These are phyloP conservation scores for Ylistrum balloti DNA, from an alignment of 1,140 invertebrate genomes.

Conservation along the genomic window DNA sequence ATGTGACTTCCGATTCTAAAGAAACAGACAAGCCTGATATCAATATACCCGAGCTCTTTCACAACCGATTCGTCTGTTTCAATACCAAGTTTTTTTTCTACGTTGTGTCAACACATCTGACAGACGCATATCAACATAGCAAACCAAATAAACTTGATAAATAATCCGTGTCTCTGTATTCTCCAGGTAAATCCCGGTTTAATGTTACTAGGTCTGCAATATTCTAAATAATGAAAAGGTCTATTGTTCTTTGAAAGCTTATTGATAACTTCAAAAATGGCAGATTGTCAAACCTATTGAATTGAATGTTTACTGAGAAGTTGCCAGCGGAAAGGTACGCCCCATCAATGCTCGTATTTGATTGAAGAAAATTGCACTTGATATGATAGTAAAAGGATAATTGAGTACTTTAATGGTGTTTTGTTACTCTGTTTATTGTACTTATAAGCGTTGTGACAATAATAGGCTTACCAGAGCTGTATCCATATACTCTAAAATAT, in stretches of 20 bases:
- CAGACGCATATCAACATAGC: neutral
- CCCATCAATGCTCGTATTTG: neutral
- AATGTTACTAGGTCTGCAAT: conserved; percentile 15
- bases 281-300: neutral
- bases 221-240: conserved; percentile 13
- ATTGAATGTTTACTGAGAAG: neutral
- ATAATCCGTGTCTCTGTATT: neutral
- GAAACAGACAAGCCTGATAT: neutral
- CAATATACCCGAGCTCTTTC: neutral
- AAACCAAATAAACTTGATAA: neutral
- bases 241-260: neutral
- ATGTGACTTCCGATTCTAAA: neutral
- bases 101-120: neutral
- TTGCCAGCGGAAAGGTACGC: neutral
- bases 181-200: neutral
- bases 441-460: neutral
- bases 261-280: conserved; percentile 21
- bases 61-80: neutral
- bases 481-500: neutral
- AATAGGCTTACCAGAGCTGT: neutral
- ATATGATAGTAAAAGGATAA: conserved; percentile 34
- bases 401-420: neutral
- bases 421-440: conserved; percentile 10
- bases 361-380: conserved; percentile 34
- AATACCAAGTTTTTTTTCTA: neutral